These are phyloP conservation scores for Phrixothrix hirtus DNA, from an alignment of 2,888 invertebrate genomes.

Conservation along the genomic window DNA sequence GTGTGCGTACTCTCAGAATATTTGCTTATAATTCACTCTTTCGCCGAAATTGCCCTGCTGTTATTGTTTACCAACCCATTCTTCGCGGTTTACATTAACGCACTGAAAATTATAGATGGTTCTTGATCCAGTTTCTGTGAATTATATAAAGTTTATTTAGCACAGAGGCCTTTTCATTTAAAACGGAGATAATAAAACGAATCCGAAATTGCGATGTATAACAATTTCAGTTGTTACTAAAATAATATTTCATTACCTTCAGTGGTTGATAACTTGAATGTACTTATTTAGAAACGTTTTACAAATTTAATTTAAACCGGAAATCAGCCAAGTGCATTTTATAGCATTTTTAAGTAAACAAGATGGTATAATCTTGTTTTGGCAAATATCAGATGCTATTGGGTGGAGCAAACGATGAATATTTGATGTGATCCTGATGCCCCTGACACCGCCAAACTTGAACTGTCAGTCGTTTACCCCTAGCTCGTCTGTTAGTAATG, in stretches of 20 bases:
- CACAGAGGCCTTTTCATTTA: too few relatives aligned
- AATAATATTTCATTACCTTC: too few relatives aligned
- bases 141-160: too few relatives aligned
- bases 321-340: too few relatives aligned
- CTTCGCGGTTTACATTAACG: not conserved
- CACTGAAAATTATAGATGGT: not conserved
- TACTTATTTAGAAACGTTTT: too few relatives aligned
- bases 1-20: slow-evolving; percentile 17
- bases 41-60: slow-evolving; percentile 12
- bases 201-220: too few relatives aligned
- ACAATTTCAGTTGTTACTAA: too few relatives aligned
- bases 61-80: slow-evolving; percentile 13
- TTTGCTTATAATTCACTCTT: slow-evolving; percentile 22
- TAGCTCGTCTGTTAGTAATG: slow-evolving; percentile 5
- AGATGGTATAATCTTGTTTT: slow-evolving; percentile 36
- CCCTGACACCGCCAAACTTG: slow-evolving; percentile 19
- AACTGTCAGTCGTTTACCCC: slow-evolving; percentile 25
- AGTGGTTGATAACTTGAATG: too few relatives aligned
- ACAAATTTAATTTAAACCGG: too few relatives aligned
- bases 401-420: slow-evolving; percentile 36
- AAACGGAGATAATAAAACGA: too few relatives aligned
- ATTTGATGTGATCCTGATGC: slow-evolving; percentile 36
- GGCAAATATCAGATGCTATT: slow-evolving; percentile 29
- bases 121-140: not conserved
- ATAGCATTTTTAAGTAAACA: slow-evolving; percentile 29